phyloP scores from a whole-genome alignment of 37 sponge, comb jelly and placozoan genomes.

The Chondrilla cf. caribensis region DNA sequence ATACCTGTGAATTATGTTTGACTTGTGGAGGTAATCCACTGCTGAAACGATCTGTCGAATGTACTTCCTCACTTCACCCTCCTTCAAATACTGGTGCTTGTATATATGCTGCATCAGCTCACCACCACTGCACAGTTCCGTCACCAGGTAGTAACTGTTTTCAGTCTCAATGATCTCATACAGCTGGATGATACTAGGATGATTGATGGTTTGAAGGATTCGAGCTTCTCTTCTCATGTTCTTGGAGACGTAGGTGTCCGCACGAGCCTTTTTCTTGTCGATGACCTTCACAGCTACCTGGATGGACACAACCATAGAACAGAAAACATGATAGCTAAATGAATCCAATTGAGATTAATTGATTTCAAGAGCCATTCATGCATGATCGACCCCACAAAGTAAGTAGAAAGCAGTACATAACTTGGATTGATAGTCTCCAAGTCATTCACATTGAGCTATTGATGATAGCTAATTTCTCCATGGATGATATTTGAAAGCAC shows the following conservation, averaged over 20 bases:
- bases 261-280: slow-evolving; percentile 86
- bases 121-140: slow-evolving; percentile 85
- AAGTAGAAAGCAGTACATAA: too few relatives aligned
- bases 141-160: slow-evolving; percentile 90
- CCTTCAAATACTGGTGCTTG: slow-evolving; percentile 60
- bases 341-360: too few relatives aligned
- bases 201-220: slow-evolving; percentile 76
- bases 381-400: too few relatives aligned
- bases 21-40: slow-evolving; percentile 91
- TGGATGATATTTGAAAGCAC: too few relatives aligned
- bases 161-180: slow-evolving; percentile 96
- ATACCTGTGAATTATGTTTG: slow-evolving; percentile 89
- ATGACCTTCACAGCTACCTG: slow-evolving; percentile 96
- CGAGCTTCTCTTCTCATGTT: slow-evolving; percentile 91
- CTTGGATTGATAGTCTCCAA: too few relatives aligned
- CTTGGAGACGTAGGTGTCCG: slow-evolving; percentile 79
- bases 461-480: too few relatives aligned
- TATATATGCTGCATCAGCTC: slow-evolving; percentile 95
- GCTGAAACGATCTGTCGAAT: slow-evolving; percentile 94
- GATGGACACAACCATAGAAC: background rate
- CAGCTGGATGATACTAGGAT: slow-evolving; percentile 89
- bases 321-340: too few relatives aligned
- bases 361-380: too few relatives aligned
- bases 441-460: too few relatives aligned
- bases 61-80: slow-evolving; percentile 83